phyloP scores from a whole-genome alignment of 2,888 invertebrate species.

The Phyto melanocephala region DNA sequence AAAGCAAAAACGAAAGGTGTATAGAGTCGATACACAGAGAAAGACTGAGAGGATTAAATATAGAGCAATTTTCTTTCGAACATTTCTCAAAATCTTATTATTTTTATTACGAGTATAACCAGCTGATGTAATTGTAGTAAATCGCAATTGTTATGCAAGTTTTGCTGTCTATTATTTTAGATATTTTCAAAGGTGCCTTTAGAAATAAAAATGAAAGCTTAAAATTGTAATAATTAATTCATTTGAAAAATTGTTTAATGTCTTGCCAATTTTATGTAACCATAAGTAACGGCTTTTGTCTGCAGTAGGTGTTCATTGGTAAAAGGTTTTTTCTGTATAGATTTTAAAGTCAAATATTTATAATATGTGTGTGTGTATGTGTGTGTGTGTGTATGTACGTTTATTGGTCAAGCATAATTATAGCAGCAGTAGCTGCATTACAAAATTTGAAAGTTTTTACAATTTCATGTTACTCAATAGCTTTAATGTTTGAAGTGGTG shows the following conservation, averaged over 20 bases:
- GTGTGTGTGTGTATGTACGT: too few species aligned
- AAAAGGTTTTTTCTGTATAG: not conserved
- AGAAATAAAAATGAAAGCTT: conserved; percentile 22
- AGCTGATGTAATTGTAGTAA: conserved; percentile 10
- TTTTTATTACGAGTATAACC: not conserved
- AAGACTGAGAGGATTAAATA: not conserved
- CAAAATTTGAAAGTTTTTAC: not conserved
- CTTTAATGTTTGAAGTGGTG: not conserved
- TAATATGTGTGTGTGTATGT: not conserved
- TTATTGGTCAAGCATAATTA: conserved; percentile 14
- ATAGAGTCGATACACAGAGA: not conserved
- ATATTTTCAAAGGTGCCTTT: not conserved
- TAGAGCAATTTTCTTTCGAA: conserved; percentile 26
- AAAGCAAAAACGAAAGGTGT: not conserved
- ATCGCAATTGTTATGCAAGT: not conserved
- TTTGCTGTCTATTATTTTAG: not conserved
- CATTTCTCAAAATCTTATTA: not conserved
- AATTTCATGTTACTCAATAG: not conserved
- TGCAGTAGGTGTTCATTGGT: conserved; percentile 8
- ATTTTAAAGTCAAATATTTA: not conserved
- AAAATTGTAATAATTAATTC: conserved; percentile 37
- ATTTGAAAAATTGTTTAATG: conserved; percentile 23
- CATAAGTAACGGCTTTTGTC: not conserved
- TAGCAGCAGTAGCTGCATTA: not conserved
- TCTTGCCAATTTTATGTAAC: not conserved